These are phyloP conservation scores for Microcaecilia unicolor DNA, from an alignment of 2,797 vertebrate species.

Conservation along the genomic window DNA sequence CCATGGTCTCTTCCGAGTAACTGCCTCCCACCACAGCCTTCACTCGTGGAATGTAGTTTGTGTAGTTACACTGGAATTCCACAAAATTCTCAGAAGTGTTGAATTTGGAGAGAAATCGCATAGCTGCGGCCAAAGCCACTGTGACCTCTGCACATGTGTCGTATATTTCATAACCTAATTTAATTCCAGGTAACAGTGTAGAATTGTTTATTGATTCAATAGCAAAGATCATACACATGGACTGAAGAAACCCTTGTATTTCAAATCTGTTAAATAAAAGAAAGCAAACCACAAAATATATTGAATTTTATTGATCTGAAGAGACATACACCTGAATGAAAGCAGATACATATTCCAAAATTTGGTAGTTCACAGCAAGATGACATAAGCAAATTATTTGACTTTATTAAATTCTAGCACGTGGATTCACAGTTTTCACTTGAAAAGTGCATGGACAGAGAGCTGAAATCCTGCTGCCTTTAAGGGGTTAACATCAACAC, in stretches of 20 bases:
- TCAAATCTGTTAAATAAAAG: constrained; percentile 56
- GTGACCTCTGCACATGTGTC: constrained; percentile 76
- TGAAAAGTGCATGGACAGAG: no score
- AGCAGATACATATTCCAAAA: no score
- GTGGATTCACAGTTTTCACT: no score
- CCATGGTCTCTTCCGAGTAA: constrained; percentile 69
- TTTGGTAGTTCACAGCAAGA: no score
- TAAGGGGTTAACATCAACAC: no score
- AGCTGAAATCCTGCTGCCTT: no score
- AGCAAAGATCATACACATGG: constrained; percentile 72
- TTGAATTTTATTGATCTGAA: no score
- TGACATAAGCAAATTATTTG: no score
- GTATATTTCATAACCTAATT: constrained; percentile 70
- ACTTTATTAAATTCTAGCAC: no score
- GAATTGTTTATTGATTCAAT: constrained; percentile 72
- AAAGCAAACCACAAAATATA: no score
- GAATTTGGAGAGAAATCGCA: constrained; percentile 51
- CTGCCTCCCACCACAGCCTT: constrained; percentile 62
- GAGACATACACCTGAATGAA: no score
- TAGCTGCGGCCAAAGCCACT: constrained; percentile 54
- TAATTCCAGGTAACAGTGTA: constrained; percentile 48
- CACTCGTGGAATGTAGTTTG: constrained; percentile 40
- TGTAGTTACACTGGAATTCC: constrained; percentile 48
- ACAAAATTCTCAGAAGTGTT: constrained; percentile 32
- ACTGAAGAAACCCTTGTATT: constrained; percentile 42